A percentile compares a stretch with the other conserved stretches of the same genome.
Conservation (phyloP, 2,113 vertebrate species). For the Trinectes maculatus region DNA sequence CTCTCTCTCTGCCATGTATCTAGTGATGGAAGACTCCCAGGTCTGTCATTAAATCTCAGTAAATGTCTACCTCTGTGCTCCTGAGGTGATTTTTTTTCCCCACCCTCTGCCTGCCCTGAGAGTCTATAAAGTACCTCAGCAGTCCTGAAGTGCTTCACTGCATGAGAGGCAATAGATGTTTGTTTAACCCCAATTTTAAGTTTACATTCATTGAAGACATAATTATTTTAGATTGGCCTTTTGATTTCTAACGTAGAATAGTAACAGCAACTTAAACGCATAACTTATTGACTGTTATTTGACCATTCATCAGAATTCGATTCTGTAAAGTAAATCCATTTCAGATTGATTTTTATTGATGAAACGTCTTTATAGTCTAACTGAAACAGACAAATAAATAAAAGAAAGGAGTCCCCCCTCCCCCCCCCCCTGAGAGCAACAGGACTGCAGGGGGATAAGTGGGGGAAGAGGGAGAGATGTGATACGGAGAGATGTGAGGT, state of each 20-base stretch:
- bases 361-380: not conserved
- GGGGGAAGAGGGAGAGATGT: constrained; percentile 2
- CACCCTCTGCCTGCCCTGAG: constrained; percentile 7
- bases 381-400: constrained; percentile 10
- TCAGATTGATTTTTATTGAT: too few relatives aligned
- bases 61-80: constrained; percentile 50
- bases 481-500: constrained; percentile 22
- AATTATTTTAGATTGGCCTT: not conserved
- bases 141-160: constrained; percentile 28
- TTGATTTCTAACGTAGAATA: too few relatives aligned
- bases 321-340: too few relatives aligned
- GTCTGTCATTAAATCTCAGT: constrained; percentile 55
- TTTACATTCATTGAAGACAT: constrained; percentile 6
- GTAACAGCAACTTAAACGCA: not conserved
- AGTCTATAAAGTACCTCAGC: constrained; percentile 35
- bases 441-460: constrained; percentile 17
- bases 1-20: constrained; percentile 31
- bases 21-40: constrained; percentile 59
- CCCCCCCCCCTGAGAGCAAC: constrained; percentile 30
- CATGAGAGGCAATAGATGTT: too few relatives aligned
- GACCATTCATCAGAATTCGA: not conserved
- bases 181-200: too few relatives aligned
- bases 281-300: not conserved
- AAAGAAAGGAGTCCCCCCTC: constrained; percentile 1
- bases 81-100: constrained; percentile 31